Conservation (phyloP, 2,797 vertebrate genomes). For the Rhynchonycteris naso region DNA sequence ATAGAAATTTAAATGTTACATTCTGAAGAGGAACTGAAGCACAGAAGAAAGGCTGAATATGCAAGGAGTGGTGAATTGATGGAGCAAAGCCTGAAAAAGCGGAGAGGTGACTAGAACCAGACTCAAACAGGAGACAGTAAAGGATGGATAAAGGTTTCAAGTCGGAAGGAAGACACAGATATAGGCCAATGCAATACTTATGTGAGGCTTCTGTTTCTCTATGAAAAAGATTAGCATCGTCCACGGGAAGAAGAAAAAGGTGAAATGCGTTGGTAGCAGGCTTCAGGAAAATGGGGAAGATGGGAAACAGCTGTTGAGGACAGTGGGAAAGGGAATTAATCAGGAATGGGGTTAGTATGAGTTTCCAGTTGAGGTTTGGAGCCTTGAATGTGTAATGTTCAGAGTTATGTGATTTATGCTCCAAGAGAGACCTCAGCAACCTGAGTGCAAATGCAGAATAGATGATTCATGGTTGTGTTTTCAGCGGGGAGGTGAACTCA, state of each 20-base stretch:
- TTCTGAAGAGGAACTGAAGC: background rate
- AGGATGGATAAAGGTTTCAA: background rate
- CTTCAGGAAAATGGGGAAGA: background rate
- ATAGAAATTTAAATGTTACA: background rate
- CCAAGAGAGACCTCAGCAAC: background rate
- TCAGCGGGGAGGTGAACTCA: background rate
- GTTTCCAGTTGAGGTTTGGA: conserved; percentile 18
- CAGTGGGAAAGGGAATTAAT: background rate
- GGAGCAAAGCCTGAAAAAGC: background rate
- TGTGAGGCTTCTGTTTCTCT: background rate
- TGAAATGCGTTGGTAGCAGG: background rate
- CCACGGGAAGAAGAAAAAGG: background rate
- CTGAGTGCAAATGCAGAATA: background rate
- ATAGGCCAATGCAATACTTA: background rate
- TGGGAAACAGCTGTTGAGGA: background rate
- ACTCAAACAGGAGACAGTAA: background rate
- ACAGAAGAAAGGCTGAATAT: background rate
- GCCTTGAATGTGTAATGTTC: conserved; percentile 24
- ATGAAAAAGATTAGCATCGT: background rate
- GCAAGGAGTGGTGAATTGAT: background rate
- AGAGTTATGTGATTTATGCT: background rate
- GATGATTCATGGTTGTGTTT: background rate
- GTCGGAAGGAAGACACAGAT: background rate
- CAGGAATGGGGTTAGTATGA: background rate
- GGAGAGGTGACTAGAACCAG: background rate